Percentiles rank a stretch among this genome's conserved stretches.
Conservation (phyloP, 2,888 invertebrate genomes). For the Phengaris arion region DNA sequence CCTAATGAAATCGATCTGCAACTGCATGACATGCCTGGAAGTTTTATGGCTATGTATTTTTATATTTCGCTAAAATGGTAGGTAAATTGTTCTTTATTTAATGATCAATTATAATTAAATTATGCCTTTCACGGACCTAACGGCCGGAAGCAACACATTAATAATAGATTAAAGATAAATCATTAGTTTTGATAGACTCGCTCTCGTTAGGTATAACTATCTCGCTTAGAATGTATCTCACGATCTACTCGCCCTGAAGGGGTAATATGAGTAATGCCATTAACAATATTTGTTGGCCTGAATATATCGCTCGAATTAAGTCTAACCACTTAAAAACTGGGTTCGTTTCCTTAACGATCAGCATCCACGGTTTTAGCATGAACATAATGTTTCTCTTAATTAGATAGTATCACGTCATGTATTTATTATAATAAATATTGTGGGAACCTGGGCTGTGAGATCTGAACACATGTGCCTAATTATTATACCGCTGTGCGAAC, state of each 20-base stretch:
- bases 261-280: neutral
- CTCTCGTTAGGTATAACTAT: neutral
- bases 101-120: neutral
- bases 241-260: neutral
- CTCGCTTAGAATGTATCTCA: conserved; percentile 9
- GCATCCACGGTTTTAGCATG: neutral
- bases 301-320: conserved; percentile 25
- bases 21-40: too few relatives aligned
- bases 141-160: neutral
- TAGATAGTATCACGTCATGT: conserved; percentile 22
- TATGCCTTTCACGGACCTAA: neutral
- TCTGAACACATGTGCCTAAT: neutral
- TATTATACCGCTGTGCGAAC: neutral
- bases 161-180: neutral
- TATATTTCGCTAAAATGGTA: too few relatives aligned
- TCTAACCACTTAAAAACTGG: conserved; percentile 24
- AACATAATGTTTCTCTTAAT: conserved; percentile 23
- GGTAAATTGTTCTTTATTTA: neutral
- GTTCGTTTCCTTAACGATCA: conserved; percentile 22
- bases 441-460: neutral
- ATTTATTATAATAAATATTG: conserved; percentile 27
- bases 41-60: too few relatives aligned
- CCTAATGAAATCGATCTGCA: too few relatives aligned
- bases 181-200: neutral
- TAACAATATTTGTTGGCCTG: conserved; percentile 23